A percentile compares a stretch with the other conserved stretches of the same genome.
These are phyloP conservation scores for Napeogenes sylphis DNA, from an alignment of 2,888 invertebrate genomes.

Conservation along the genomic window DNA sequence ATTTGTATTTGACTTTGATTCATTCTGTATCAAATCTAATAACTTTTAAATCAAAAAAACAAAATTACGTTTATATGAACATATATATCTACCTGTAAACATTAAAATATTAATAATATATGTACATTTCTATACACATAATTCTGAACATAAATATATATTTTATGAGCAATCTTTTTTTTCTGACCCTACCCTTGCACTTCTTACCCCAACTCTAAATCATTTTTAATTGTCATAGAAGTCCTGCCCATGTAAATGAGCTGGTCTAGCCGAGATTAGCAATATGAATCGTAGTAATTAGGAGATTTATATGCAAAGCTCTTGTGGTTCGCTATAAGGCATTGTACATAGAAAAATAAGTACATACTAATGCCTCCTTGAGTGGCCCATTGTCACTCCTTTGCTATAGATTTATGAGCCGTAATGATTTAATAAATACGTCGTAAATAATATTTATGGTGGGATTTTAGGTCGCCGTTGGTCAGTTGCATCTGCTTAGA, in stretches of 20 bases:
- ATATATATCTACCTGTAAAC: no score
- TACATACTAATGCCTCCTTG: constrained; percentile 62
- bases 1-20: background rate
- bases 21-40: background rate
- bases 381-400: constrained; percentile 58
- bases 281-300: constrained; percentile 69
- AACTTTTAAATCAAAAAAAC: no score
- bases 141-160: background rate
- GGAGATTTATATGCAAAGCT: constrained; percentile 77
- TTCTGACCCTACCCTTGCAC: constrained; percentile 31
- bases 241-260: constrained; percentile 62
- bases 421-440: constrained; percentile 65
- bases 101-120: background rate
- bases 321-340: constrained; percentile 69
- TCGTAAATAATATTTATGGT: constrained; percentile 69
- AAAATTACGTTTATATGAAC: no score
- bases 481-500: constrained; percentile 35
- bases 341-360: constrained; percentile 58
- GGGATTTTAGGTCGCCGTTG: constrained; percentile 33
- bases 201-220: constrained; percentile 60
- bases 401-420: constrained; percentile 68
- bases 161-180: constrained; percentile 8
- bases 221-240: constrained; percentile 59
- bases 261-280: constrained; percentile 66
- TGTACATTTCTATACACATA: background rate